Percentiles rank a stretch among this genome's conserved stretches.
Conservation (phyloP, 2,797 vertebrate species). For the Aldrovandia affinis region DNA sequence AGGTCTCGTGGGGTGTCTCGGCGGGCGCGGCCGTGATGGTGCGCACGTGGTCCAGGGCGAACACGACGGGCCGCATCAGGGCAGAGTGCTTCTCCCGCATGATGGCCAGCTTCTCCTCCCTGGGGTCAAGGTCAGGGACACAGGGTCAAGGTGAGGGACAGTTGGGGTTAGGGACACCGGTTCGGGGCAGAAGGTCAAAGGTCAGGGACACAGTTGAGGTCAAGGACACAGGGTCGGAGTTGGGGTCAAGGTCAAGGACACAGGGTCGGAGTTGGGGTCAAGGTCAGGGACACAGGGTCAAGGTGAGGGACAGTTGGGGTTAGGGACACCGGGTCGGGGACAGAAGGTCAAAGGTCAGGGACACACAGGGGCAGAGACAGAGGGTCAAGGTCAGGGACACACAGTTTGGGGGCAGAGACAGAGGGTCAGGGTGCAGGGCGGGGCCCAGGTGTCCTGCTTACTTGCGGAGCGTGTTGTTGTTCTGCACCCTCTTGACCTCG, state of each 20-base stretch:
- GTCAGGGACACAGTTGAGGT: background rate
- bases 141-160: background rate
- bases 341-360: background rate
- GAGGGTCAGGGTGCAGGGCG: background rate
- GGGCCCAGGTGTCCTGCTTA: constrained; percentile 56
- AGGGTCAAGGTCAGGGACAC: too few species aligned
- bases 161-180: too few species aligned
- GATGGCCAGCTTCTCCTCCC: constrained; percentile 96
- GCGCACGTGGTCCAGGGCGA: constrained; percentile 92
- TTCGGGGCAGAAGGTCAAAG: background rate
- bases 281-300: background rate
- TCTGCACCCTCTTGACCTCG: constrained; percentile 97
- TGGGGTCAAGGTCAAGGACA: too few species aligned
- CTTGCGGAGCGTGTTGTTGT: constrained; percentile 89
- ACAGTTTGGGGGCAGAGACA: background rate
- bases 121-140: constrained; percentile 49
- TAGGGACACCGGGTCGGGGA: too few species aligned
- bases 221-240: background rate
- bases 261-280: background rate
- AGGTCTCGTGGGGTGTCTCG: constrained; percentile 95
- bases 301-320: background rate
- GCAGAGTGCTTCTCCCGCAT: constrained; percentile 98
- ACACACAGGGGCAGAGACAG: too few species aligned
- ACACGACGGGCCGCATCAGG: constrained; percentile 96
- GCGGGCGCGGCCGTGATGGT: constrained; percentile 91